Evolutionary conservation across 2,888 invertebrate genomes (phyloP), one percentile per base, ranked within the genome.

Genomic region (Tyria jacobaeae): DNA sequence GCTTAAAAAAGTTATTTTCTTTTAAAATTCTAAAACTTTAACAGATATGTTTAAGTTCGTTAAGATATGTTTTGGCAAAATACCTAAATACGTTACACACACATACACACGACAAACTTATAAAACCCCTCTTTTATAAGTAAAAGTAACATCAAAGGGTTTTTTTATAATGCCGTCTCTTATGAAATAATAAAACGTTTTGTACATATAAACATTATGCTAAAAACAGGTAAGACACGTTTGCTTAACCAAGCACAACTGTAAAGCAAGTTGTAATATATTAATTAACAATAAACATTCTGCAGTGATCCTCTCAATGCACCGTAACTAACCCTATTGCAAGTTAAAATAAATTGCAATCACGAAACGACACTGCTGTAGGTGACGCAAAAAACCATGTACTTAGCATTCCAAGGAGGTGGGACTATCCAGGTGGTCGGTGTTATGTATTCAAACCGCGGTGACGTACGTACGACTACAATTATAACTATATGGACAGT

Each of bases 311-410:
- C 12, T 41, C 44, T 9, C 49, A 70, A 66, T 68, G 63, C 70
- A 63, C 5, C 56, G 62, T 66, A 67, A 65, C 61, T 73, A 75
- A 70, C 74, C 76, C 76, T 70, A 69, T 62, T 65, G 66, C 64
- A 63, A 67, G 62, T 61, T 49, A 68, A 71, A 74, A 74, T 70
- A 66, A 76, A 76, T 76, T 72, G 72, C 76, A 76, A 76, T 76
- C 76, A 76, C 76, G 76, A 54, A 65, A 15, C 21, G 24, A 55
- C 77, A 75, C 58, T 68, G 81, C 77, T 73, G 83, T 82, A 78
- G 83, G 81, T 83, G 83, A 81, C 81, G 80, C 81, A 80, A 83
- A 84, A 82, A 79, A 71, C 62, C 62, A 39, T 66, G 62, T 60
- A 78, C 64, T 76, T 80, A 78, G 74, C 78, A 78, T 80, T 69